Base-by-base conservation (phyloP, 2,797 vertebrate species). In the Sciurus carolinensis region DNA sequence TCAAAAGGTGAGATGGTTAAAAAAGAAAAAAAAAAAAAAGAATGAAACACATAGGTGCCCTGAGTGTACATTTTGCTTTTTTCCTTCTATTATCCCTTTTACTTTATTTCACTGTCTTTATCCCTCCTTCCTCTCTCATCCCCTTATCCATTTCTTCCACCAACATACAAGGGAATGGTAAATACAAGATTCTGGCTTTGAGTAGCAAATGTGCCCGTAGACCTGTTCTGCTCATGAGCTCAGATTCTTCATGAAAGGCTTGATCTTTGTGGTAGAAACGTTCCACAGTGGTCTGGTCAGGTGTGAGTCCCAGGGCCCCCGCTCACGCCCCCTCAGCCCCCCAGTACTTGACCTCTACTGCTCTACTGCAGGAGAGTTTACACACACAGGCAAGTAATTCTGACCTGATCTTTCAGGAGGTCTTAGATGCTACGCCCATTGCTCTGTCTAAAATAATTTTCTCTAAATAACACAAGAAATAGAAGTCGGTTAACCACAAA, bases 401-500 rank as follows among this genome's bases (percentile, higher is more conserved):
- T 96, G 81, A 92, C 73, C 76, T 73, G 81, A 72, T 79, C 64
- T 54, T 50, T 79, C 54, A 24, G 44, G 52, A 80, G 36, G 67
- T 71, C 33, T 80, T n/a, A 62, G 28, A 50, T 62, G 5, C 20
- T 86, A 67, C 44, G 90, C 79, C 50, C 54, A 75, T n/a, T 87
- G 44, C 66, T 62, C 54, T 80, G 75, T 81, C n/a, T 91, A 75
- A 96, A 93, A 88, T 79, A n/a, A 52, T 88, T 86, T 86, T 69
- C n/a, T 84, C 80, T 91, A 77, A 93, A 91, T 42, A 92, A 89
- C n/a, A 42, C 42, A 91, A 39, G 64, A 95, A 90, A 72, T 36
- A 80, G 20, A 87, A 67, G 83, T 77, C 73, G 50, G 44, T 33
- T 71, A 95, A 92, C 96, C 90, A 98, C 75, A 96, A 97, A 96